Percentiles rank a stretch among this genome's conserved stretches.
Conservation (phyloP, 2,888 invertebrate genomes). For the Anthophora plumipes region DNA sequence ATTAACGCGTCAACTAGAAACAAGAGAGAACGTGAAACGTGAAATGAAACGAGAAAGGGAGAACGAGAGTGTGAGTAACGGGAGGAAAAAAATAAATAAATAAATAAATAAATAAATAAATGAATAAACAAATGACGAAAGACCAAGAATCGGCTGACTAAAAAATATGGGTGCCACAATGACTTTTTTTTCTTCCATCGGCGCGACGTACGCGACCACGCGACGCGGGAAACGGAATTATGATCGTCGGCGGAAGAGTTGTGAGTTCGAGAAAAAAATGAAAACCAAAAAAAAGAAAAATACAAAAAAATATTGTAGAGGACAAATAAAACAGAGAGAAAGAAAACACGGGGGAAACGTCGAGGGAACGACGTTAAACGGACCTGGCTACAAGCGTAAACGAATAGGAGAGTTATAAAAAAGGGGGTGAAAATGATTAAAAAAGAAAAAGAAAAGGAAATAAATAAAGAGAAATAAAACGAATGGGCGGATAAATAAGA, state of each 20-base stretch:
- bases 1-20: slow-evolving; percentile 33
- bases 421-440: too few species aligned
- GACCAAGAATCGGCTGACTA: slow-evolving; percentile 53
- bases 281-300: neutral
- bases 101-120: too few species aligned
- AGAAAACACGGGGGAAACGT: neutral
- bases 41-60: too few species aligned
- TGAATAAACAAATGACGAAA: slow-evolving; percentile 21
- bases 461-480: neutral
- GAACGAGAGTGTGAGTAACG: neutral
- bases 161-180: slow-evolving; percentile 27
- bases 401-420: too few species aligned
- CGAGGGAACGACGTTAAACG: neutral
- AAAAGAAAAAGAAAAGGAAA: too few species aligned
- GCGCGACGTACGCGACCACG: slow-evolving; percentile 23
- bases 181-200: slow-evolving; percentile 36
- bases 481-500: neutral
- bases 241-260: slow-evolving; percentile 33
- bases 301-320: too few species aligned
- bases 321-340: too few species aligned
- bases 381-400: neutral
- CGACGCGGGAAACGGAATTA: too few species aligned
- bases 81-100: too few species aligned
- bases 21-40: too few species aligned
- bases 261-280: slow-evolving; percentile 14